These are phyloP conservation scores for Ceraclea dissimilis DNA, from an alignment of 2,888 invertebrate species.

Conservation along the genomic window DNA sequence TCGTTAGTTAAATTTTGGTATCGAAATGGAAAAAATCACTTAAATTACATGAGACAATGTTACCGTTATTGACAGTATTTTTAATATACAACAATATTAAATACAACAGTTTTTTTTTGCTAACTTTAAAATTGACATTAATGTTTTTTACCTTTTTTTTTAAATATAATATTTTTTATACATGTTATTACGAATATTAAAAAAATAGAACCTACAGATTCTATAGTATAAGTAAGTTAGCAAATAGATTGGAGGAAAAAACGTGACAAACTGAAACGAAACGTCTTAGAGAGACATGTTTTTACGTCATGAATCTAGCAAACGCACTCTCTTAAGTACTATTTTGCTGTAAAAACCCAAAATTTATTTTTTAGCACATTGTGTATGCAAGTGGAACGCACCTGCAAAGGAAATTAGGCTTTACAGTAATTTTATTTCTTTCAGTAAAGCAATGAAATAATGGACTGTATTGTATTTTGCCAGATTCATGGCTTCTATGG, in stretches of 20 bases:
- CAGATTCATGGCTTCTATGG: no score
- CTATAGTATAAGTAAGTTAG: background rate
- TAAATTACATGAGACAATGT: background rate
- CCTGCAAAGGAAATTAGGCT: no score
- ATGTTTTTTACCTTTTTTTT: constrained; percentile 21
- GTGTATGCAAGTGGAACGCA: background rate
- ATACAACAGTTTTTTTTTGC: constrained; percentile 7
- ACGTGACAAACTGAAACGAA: no score
- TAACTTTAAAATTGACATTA: constrained; percentile 25
- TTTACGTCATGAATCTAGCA: no score
- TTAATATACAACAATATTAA: background rate
- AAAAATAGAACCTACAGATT: constrained; percentile 10
- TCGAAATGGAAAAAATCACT: background rate
- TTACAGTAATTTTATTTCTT: no score
- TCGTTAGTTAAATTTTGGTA: background rate
- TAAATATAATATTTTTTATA: constrained; percentile 9
- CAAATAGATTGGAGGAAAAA: background rate
- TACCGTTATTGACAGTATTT: background rate
- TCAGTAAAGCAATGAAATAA: no score
- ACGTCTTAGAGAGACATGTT: no score
- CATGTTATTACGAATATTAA: constrained; percentile 17
- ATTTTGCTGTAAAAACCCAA: no score
- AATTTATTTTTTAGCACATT: background rate
- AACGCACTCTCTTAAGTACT: no score
- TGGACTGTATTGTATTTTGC: no score